Conservation (phyloP, 2,113 vertebrate species). For the Dascyllus trimaculatus region DNA sequence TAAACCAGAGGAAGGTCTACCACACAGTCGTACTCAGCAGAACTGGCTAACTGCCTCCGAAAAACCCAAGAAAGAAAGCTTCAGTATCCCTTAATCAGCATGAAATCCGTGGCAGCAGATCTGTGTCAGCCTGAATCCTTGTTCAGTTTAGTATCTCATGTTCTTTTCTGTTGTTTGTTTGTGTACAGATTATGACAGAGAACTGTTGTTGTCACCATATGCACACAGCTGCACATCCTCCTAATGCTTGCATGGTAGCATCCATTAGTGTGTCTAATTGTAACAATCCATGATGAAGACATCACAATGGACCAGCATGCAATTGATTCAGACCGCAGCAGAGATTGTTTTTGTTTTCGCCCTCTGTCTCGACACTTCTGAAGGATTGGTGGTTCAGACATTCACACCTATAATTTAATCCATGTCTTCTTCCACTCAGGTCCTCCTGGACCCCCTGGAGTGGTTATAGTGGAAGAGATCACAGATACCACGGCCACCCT, state of each 20-base stretch:
- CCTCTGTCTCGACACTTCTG: slow-evolving; percentile 9
- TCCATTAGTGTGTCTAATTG: slow-evolving; percentile 43
- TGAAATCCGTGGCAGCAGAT: slow-evolving; percentile 58
- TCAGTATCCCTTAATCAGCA: slow-evolving; percentile 50
- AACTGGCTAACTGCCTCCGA: slow-evolving; percentile 26
- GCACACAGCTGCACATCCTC: slow-evolving; percentile 28
- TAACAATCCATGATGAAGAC: slow-evolving; percentile 25
- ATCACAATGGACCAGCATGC: slow-evolving; percentile 5
- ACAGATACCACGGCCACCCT: slow-evolving; percentile 93
- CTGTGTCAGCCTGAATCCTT: slow-evolving; percentile 42
- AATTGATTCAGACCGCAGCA: slow-evolving; percentile 21
- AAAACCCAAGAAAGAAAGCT: slow-evolving; percentile 24
- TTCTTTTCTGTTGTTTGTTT: slow-evolving; percentile 52
- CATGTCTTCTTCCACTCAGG: slow-evolving; percentile 78
- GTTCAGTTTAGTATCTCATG: slow-evolving; percentile 32
- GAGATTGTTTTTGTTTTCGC: slow-evolving; percentile 18
- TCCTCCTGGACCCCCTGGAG: slow-evolving; percentile 95
- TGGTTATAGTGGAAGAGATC: slow-evolving; percentile 98
- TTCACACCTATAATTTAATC: slow-evolving; percentile 42
- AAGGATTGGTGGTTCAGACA: background rate
- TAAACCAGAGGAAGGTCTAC: slow-evolving; percentile 58
- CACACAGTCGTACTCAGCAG: slow-evolving; percentile 49
- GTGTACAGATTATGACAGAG: slow-evolving; percentile 44
- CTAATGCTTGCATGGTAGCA: slow-evolving; percentile 41
- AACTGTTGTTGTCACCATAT: slow-evolving; percentile 30